phyloP scores from a whole-genome alignment of 2,797 vertebrate species.

The Myoxocephalus aenaeus region DNA sequence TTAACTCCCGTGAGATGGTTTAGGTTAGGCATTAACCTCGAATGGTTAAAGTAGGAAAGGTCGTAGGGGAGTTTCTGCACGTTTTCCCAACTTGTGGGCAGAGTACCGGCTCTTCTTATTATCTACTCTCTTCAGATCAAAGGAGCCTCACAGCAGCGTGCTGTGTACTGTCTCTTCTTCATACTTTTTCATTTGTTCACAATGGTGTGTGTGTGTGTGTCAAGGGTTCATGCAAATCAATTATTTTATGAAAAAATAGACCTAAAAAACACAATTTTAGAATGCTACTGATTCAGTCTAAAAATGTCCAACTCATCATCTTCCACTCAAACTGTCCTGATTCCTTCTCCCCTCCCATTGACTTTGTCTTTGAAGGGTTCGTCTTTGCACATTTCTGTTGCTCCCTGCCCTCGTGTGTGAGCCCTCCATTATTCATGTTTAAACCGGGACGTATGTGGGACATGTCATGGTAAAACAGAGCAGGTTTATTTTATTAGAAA shows the following conservation, averaged over 20 bases:
- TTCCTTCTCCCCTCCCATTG: neutral
- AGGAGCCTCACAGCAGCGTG: no score
- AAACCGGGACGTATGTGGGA: slow-evolving; percentile 24
- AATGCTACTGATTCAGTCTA: neutral
- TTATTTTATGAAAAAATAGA: no score
- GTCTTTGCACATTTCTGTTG: neutral
- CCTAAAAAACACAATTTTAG: no score
- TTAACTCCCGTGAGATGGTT: neutral
- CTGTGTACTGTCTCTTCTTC: no score
- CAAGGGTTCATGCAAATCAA: no score
- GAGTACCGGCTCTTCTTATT: no score
- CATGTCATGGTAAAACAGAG: slow-evolving; percentile 32
- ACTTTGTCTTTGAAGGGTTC: neutral
- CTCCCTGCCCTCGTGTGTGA: neutral
- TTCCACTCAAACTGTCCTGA: neutral
- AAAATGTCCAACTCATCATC: neutral
- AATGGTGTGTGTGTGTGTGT: no score
- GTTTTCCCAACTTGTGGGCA: neutral
- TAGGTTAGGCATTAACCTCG: neutral
- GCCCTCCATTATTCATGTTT: slow-evolving; percentile 12
- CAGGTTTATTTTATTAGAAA: slow-evolving; percentile 66
- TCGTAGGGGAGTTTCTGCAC: neutral
- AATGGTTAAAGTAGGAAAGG: neutral
- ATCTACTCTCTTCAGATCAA: no score
- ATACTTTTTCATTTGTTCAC: no score